Conservation (phyloP, 2,113 vertebrate genomes). For the Pelmatolapia mariae region DNA sequence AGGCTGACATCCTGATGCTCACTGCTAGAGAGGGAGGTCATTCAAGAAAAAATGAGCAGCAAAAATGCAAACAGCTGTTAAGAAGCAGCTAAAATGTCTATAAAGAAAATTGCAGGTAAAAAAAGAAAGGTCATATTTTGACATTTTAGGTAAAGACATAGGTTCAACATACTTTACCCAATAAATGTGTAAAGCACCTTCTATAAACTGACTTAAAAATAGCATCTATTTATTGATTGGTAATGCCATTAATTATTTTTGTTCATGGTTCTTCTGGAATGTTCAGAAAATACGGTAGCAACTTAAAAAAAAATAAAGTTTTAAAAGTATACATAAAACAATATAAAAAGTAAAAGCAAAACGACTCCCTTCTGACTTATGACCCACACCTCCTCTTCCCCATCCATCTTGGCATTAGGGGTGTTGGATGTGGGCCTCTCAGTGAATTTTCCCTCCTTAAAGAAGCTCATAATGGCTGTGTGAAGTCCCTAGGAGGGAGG, state of each 20-base stretch:
- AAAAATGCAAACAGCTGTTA: neutral
- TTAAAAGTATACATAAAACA: neutral
- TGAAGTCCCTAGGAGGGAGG: conserved; percentile 67
- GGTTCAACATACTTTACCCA: neutral
- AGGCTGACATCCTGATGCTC: conserved; percentile 1
- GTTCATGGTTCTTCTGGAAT: neutral
- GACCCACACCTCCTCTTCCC: conserved; percentile 35
- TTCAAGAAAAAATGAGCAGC: neutral
- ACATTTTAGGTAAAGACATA: neutral
- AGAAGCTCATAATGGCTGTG: conserved; percentile 70
- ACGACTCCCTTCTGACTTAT: conserved; percentile 47
- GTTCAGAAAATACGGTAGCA: neutral
- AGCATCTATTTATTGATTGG: neutral
- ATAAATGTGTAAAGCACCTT: neutral
- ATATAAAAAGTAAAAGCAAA: conserved; percentile 38
- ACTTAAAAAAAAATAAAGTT: neutral
- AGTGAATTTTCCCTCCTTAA: conserved; percentile 63
- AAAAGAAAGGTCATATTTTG: neutral
- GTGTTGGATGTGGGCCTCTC: conserved; percentile 45
- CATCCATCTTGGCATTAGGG: conserved; percentile 39
- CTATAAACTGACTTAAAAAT: neutral
- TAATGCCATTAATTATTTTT: neutral
- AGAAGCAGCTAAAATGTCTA: neutral
- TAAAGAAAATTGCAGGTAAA: neutral
- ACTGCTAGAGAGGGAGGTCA: neutral